Evolutionary conservation across 1,140 invertebrate genomes (phyloP).

Genomic region (Drosophila lacteicornis): DNA sequence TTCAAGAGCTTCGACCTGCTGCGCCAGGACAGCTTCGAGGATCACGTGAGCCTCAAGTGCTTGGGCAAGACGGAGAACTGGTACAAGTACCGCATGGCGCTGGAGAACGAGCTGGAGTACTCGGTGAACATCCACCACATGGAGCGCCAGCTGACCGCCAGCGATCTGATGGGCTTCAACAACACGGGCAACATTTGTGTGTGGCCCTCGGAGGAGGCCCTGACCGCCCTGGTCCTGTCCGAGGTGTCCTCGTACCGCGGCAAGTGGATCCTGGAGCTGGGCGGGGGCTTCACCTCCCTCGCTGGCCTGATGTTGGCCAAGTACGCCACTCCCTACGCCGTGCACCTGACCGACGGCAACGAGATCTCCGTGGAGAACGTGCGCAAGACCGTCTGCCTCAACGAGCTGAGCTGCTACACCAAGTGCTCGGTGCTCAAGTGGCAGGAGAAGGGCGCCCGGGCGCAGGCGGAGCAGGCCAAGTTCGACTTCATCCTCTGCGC

Average conservation of each 20-base stretch:
- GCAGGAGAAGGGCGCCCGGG: constrained; percentile 74
- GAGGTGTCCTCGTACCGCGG: constrained; percentile 88
- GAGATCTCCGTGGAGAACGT: constrained; percentile 91
- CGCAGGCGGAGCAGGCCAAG: constrained; percentile 59
- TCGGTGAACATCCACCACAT: constrained; percentile 87
- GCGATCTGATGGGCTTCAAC: constrained; percentile 93
- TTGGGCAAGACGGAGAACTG: constrained; percentile 84
- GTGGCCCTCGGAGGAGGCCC: constrained; percentile 95
- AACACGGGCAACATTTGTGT: constrained; percentile 96
- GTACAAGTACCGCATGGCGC: constrained; percentile 86
- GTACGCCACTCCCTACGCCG: constrained; percentile 87
- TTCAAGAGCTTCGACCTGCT: constrained; percentile 83
- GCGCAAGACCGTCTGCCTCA: constrained; percentile 87
- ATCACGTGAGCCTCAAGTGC: constrained; percentile 75
- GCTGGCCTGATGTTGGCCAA: constrained; percentile 91
- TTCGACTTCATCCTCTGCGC: constrained; percentile 92
- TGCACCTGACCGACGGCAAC: constrained; percentile 92
- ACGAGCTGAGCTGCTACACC: constrained; percentile 86
- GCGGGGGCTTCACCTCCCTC: constrained; percentile 94
- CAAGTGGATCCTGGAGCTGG: constrained; percentile 91
- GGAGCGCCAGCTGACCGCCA: constrained; percentile 88
- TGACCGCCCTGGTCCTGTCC: constrained; percentile 90
- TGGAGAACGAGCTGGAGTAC: constrained; percentile 84
- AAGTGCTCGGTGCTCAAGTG: constrained; percentile 86
- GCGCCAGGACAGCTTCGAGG: constrained; percentile 80